phyloP scores from a whole-genome alignment of 2,888 invertebrate genomes.

The Lasioglossum villosulum region DNA sequence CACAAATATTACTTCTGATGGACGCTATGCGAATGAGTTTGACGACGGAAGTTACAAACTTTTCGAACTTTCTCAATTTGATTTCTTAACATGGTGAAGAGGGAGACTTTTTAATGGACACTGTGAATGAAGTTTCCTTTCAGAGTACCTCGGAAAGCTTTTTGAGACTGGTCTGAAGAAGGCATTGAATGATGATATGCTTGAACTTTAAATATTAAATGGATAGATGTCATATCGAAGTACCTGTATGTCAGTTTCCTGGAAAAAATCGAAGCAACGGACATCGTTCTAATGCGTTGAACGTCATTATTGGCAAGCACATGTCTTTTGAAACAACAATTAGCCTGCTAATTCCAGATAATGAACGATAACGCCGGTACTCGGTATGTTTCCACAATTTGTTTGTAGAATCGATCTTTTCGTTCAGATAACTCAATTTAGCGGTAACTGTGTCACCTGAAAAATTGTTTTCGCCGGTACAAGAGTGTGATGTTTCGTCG shows the following conservation, averaged over 20 bases:
- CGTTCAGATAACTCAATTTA: constrained; percentile 21
- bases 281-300: not conserved
- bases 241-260: not conserved
- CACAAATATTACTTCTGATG: not conserved
- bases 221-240: not conserved
- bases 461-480: not conserved
- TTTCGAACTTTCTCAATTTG: not conserved
- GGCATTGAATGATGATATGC: not conserved
- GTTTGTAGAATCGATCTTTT: constrained; percentile 16
- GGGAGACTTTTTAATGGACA: not conserved
- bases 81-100: not conserved
- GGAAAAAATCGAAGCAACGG: not conserved
- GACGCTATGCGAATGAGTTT: not conserved
- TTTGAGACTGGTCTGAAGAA: not conserved
- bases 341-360: not conserved
- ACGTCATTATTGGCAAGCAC: not conserved
- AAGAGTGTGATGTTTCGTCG: constrained; percentile 28
- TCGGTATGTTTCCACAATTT: not conserved
- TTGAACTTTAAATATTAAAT: not conserved
- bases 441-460: constrained; percentile 22
- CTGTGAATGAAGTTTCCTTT: not conserved
- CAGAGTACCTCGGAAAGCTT: not conserved
- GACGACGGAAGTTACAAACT: not conserved
- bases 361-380: not conserved
- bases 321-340: too few species aligned